Percentiles rank a stretch among this genome's conserved stretches.
Evolutionary conservation across 2,888 invertebrate genomes (phyloP).

Genomic region (Drosophila borealis): DNA sequence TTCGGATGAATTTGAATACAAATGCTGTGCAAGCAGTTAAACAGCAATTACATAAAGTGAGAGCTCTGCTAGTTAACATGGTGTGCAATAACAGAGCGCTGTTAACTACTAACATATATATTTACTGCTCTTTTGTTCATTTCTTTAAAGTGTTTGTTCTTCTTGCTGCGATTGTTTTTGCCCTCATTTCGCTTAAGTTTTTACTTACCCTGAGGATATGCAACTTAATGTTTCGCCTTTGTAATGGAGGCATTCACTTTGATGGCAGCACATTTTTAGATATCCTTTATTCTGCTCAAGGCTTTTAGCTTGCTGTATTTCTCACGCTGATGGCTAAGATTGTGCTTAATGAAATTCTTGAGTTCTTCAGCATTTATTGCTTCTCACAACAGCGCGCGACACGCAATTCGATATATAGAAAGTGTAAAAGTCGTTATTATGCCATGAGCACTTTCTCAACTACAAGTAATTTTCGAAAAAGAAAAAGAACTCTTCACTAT

Average conservation of each 20-base stretch:
- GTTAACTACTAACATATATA: neutral
- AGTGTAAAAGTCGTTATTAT: neutral
- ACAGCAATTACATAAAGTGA: neutral
- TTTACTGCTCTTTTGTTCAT: neutral
- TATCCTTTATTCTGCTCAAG: slow-evolving; percentile 13
- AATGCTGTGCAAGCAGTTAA: neutral
- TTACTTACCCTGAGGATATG: slow-evolving; percentile 5
- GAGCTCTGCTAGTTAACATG: neutral
- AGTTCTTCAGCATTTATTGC: slow-evolving; percentile 22
- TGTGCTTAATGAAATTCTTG: slow-evolving; percentile 5
- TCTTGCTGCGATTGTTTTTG: neutral
- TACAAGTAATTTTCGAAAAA: neutral
- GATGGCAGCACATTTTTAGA: slow-evolving; percentile 11
- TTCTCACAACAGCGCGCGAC: slow-evolving; percentile 2
- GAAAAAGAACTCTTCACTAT: slow-evolving; percentile 12
- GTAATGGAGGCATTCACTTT: slow-evolving; percentile 14
- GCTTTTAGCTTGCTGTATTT: slow-evolving; percentile 22
- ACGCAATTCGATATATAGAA: slow-evolving; percentile 9
- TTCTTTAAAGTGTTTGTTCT: slow-evolving; percentile 1
- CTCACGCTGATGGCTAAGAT: slow-evolving; percentile 13
- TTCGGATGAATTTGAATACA: neutral
- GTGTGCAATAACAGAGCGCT: neutral
- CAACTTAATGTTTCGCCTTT: slow-evolving; percentile 10
- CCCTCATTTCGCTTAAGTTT: slow-evolving; percentile 11
- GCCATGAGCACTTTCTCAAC: neutral